Base-by-base conservation (phyloP, 2,888 invertebrate species). In the Trissolcus brochymenae region DNA sequence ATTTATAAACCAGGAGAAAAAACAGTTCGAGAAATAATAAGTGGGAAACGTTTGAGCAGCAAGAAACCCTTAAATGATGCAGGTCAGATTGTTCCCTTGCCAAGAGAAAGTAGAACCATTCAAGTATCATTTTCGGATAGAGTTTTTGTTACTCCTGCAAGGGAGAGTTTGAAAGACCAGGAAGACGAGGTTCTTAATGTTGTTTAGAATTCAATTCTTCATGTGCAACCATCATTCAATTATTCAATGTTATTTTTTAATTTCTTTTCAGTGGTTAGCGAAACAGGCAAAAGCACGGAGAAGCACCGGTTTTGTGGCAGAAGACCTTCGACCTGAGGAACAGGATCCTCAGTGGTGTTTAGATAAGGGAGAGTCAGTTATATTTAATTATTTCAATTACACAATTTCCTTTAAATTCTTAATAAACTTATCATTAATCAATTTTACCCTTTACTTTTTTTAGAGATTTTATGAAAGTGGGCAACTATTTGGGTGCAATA, bases 301-400 rank as follows among this genome's bases (percentile, higher is more conserved):
- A 84, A 92, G 84, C 90, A 87, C 90, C 60, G 95, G 95, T 19
- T 94, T 95, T 84, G 90, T 92, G 1, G 92, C 93, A 7, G 93
- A 94, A 85, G 94, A 95, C 85, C 90, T 95, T 2, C 90, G 93
- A 43, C 93, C 94, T 0, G 95, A 96, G 85, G 96, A 96, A 88
- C 93, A 93, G 81, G 94, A 96, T 88, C 95, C 96, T 0, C 92
- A 93, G 76, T 96, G 94, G 93, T 91, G 96, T 67, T 93, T 95
- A 84, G 93, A 93, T 76, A 96, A 96, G 89, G 96, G 95, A 56
- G 93, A 94, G 92, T 92, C 86, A 85, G 92, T 90, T 35, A 35
- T 11, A 35, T 7, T 29, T 29, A 61, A 7, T 25, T 49, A 25
- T 2, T 19, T 49, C 35, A 19, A 59, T 17, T 19, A 16, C 19